Percentiles rank a stretch among this genome's conserved stretches.
Conservation (phyloP, 2,113 vertebrate species). For the Austrofundulus limnaeus region DNA sequence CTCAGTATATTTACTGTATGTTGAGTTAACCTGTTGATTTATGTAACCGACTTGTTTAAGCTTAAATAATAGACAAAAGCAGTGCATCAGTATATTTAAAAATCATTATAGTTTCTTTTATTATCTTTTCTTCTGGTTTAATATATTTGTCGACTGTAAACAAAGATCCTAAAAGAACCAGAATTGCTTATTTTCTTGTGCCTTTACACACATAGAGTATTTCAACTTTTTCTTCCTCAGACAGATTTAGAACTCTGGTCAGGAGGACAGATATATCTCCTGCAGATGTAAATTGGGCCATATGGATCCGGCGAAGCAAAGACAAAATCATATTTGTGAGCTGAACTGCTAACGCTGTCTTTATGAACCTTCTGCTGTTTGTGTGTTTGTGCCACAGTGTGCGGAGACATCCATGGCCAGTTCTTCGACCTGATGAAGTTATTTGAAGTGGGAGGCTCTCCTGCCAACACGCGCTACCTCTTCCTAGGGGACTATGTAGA, state of each 20-base stretch:
- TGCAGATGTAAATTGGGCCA: conserved; percentile 46
- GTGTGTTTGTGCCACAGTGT: conserved; percentile 67
- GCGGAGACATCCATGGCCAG: conserved; percentile 83
- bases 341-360: conserved; percentile 4
- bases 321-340: background rate
- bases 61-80: no score
- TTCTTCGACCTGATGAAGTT: conserved; percentile 86
- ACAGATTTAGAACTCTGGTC: conserved; percentile 24
- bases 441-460: conserved; percentile 83
- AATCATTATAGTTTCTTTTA: no score
- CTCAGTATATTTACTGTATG: no score
- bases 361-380: background rate
- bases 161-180: background rate
- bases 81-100: no score
- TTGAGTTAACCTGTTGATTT: no score
- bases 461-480: conserved; percentile 83
- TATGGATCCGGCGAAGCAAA: conserved; percentile 42
- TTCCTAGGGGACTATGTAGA: conserved; percentile 89
- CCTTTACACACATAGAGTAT: background rate
- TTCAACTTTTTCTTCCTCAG: background rate
- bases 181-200: background rate
- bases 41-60: no score
- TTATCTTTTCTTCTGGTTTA: no score
- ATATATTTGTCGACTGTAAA: background rate
- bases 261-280: conserved; percentile 36